Conservation (phyloP, 2,797 vertebrate species). For the Champsocephalus esox region DNA sequence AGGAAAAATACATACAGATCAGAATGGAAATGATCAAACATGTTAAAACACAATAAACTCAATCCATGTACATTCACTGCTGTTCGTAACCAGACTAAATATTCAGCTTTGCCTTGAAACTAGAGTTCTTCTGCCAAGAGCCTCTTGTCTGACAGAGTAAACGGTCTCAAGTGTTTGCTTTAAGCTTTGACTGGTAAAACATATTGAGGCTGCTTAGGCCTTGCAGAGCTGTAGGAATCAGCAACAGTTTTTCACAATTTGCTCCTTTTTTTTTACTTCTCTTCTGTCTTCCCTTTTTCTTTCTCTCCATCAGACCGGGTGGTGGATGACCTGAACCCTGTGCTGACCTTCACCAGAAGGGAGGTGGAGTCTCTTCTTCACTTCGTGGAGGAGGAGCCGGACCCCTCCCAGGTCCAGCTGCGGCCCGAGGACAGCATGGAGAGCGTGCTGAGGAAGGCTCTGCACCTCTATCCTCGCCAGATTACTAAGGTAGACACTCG, state of each 20-base stretch:
- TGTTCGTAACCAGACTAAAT: slow-evolving; percentile 18
- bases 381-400: slow-evolving; percentile 95
- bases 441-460: slow-evolving; percentile 88
- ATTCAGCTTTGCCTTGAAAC: slow-evolving; percentile 24
- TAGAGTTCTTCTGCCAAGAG: slow-evolving; percentile 21
- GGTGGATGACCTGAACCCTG: slow-evolving; percentile 96
- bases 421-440: slow-evolving; percentile 84
- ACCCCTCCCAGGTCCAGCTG: slow-evolving; percentile 82
- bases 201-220: slow-evolving; percentile 1
- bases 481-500: slow-evolving; percentile 91
- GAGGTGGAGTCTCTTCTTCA: slow-evolving; percentile 98
- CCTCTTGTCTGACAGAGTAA: slow-evolving; percentile 39
- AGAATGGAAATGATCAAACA: neutral
- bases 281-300: neutral
- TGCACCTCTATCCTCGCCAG: slow-evolving; percentile 90
- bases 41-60: neutral
- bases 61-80: neutral
- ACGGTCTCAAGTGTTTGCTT: slow-evolving; percentile 43
- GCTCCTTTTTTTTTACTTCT: neutral
- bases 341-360: slow-evolving; percentile 93
- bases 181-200: slow-evolving; percentile 19
- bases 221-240: slow-evolving; percentile 3
- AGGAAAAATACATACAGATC: neutral
- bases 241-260: neutral
- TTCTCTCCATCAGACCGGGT: slow-evolving; percentile 88